A percentile compares a stretch with the other conserved stretches of the same genome.
phyloP scores from a whole-genome alignment of 2,113 vertebrate species.

The Lucifuga dentata region DNA sequence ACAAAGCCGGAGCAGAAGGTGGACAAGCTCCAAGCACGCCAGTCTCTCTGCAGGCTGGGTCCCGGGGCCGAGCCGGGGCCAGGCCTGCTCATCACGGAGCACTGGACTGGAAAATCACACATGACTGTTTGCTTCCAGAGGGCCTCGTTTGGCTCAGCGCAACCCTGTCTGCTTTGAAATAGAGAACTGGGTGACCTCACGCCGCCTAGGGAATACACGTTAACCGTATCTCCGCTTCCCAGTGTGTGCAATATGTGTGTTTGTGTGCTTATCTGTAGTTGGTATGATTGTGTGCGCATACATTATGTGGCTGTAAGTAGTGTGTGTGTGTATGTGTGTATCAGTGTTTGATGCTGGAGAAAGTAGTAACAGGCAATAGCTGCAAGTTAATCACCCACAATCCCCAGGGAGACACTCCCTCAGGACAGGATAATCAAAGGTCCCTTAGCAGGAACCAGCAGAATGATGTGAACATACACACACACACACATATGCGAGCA shows the following conservation, averaged over 20 bases:
- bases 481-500: conserved; percentile 19
- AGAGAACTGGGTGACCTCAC: conserved; percentile 80
- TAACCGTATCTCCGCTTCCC: conserved; percentile 64
- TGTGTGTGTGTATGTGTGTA: conserved; percentile 28
- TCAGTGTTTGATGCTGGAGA: conserved; percentile 31
- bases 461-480: conserved; percentile 61
- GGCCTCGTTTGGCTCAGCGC: conserved; percentile 63
- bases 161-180: conserved; percentile 80
- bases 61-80: conserved; percentile 57
- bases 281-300: too few relatives aligned
- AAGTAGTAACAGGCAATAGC: conserved; percentile 65
- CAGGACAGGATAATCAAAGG: conserved; percentile 67
- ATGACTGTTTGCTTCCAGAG: conserved; percentile 79
- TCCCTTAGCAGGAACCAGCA: conserved; percentile 51
- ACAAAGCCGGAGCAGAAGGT: conserved; percentile 75
- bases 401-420: conserved; percentile 57
- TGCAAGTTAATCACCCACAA: conserved; percentile 63
- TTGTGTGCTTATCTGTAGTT: conserved; percentile 1
- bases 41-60: conserved; percentile 57
- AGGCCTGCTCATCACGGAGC: conserved; percentile 76
- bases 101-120: conserved; percentile 80
- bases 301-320: neutral
- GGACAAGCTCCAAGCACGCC: conserved; percentile 72
- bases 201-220: conserved; percentile 66
- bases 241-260: conserved; percentile 23